These are phyloP conservation scores for Carassius auratus DNA, from an alignment of 2,113 vertebrate genomes.

Conservation along the genomic window DNA sequence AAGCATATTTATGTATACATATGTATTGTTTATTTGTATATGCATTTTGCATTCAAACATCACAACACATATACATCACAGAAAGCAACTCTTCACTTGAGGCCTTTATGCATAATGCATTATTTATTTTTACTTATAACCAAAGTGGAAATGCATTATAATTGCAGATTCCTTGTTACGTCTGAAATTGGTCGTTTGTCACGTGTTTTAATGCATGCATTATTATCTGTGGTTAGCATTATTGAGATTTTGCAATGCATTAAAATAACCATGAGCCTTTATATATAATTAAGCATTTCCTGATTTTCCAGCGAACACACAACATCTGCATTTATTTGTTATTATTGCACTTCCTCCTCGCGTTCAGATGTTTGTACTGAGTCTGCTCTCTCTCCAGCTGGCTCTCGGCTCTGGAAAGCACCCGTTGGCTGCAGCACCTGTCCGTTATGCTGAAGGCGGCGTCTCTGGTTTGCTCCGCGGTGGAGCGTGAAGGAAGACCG, in stretches of 20 bases:
- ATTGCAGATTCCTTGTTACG: neutral
- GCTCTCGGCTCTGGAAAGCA: constrained; percentile 95
- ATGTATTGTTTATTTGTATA: too few relatives aligned
- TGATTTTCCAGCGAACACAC: neutral
- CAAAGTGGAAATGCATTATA: too few relatives aligned
- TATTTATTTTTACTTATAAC: too few relatives aligned
- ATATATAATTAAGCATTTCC: neutral
- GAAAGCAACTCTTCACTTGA: too few relatives aligned
- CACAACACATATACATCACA: too few relatives aligned
- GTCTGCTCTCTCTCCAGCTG: constrained; percentile 76
- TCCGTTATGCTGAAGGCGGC: constrained; percentile 97
- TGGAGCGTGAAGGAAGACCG: constrained; percentile 91
- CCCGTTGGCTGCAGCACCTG: constrained; percentile 97
- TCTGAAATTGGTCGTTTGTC: neutral
- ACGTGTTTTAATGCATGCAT: neutral
- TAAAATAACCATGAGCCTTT: too few relatives aligned
- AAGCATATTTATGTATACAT: too few relatives aligned
- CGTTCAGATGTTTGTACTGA: neutral
- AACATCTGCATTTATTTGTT: constrained; percentile 4
- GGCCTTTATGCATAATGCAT: too few relatives aligned
- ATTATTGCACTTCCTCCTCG: neutral
- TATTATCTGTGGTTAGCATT: neutral
- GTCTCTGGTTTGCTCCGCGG: constrained; percentile 87
- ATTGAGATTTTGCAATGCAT: neutral
- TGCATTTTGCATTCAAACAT: too few relatives aligned